Percentiles rank a stretch among this genome's conserved stretches.
Evolutionary conservation across 2,888 invertebrate species (phyloP).

Genomic region (Gymnoscelis rufifasciata): DNA sequence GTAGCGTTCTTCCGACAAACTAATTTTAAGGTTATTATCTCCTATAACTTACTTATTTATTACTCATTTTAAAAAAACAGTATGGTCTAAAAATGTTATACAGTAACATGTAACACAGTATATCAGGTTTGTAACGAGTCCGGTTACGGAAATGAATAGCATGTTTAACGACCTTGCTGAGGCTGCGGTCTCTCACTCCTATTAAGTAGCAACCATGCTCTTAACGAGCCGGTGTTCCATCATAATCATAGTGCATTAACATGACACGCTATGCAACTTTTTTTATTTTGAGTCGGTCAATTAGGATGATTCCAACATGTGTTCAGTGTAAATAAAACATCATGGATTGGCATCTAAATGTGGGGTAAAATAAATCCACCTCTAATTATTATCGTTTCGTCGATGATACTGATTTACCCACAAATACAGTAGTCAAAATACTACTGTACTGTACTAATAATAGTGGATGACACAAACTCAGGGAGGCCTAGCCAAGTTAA

Average conservation of each 20-base stretch:
- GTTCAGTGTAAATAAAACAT: conserved; percentile 2
- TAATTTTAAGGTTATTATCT: too few relatives aligned
- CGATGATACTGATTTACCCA: too few relatives aligned
- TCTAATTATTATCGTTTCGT: too few relatives aligned
- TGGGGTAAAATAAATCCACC: too few relatives aligned
- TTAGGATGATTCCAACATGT: conserved; percentile 10
- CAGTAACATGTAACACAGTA: conserved; percentile 14
- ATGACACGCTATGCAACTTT: conserved; percentile 5
- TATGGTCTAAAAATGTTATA: too few relatives aligned
- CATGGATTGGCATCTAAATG: background rate
- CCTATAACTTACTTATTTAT: too few relatives aligned
- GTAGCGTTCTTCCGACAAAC: too few relatives aligned
- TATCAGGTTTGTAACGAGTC: conserved; percentile 39
- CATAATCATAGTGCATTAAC: conserved; percentile 7
- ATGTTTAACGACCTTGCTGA: conserved; percentile 55
- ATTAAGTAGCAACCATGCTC: conserved; percentile 6
- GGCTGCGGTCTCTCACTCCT: conserved; percentile 36
- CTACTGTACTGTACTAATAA: too few relatives aligned
- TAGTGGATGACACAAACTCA: too few relatives aligned
- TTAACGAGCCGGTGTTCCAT: conserved; percentile 15
- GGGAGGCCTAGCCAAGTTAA: too few relatives aligned
- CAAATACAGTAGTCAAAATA: too few relatives aligned
- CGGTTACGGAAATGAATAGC: conserved; percentile 58
- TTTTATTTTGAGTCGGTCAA: conserved; percentile 9
- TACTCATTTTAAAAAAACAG: too few relatives aligned